phyloP scores from a whole-genome alignment of 2,113 vertebrate species.

The Rissa tridactyla region DNA sequence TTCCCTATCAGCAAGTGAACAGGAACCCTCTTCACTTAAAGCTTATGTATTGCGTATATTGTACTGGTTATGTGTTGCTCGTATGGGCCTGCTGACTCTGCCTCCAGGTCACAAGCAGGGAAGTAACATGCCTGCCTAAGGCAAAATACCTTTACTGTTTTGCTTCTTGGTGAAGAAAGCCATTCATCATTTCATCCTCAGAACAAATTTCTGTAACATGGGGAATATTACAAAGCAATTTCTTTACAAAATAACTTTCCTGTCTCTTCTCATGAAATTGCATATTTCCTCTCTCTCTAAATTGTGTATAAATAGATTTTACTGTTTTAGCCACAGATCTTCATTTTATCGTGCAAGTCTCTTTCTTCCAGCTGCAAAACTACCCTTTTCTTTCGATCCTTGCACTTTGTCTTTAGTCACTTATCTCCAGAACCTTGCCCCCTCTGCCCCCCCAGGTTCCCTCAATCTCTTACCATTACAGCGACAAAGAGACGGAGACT shows the following conservation, averaged over 20 bases:
- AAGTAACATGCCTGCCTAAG: not conserved
- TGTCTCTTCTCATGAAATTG: not conserved
- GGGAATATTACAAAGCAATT: not conserved
- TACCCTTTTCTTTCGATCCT: not conserved
- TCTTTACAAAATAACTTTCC: not conserved
- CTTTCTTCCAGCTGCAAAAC: not conserved
- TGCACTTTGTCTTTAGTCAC: not conserved
- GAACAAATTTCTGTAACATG: not conserved
- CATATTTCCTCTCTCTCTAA: not conserved
- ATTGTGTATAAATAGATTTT: not conserved
- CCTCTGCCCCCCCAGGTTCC: not conserved
- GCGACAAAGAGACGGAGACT: not conserved
- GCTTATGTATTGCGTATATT: rapidly evolving
- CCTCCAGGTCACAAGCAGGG: not conserved
- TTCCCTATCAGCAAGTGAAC: not conserved
- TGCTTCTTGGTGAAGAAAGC: not conserved
- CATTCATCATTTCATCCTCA: not conserved
- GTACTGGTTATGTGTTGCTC: not conserved
- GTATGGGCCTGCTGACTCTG: not conserved
- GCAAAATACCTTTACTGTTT: not conserved
- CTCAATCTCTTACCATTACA: not conserved
- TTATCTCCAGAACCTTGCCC: not conserved
- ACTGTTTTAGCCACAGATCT: not conserved
- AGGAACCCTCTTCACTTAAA: not conserved
- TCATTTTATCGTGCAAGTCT: not conserved